Evolutionary conservation across 2,113 vertebrate genomes (phyloP), one percentile per base, ranked within the genome.

Genomic region (Platysteira castanea): DNA sequence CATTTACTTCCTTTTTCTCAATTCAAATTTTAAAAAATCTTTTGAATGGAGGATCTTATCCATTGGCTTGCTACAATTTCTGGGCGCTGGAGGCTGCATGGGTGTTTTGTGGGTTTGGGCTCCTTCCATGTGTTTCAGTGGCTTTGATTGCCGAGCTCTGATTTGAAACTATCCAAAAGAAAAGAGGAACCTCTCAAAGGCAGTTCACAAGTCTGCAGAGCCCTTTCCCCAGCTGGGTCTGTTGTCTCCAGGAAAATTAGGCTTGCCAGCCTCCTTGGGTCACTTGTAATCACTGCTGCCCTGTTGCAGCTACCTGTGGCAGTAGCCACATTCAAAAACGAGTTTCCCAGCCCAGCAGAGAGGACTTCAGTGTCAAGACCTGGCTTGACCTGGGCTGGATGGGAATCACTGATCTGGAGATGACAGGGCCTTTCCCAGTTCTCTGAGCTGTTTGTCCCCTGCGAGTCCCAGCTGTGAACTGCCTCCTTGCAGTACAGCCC

Each of bases 201-300:
- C 31, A 31, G 28, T 21, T 52, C 27, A 44, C 19, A 35, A 67
- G 17, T 16, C 10, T 23, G 14, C 22, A 39, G 57, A 69, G 8
- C 17, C 20, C 18, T 13, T 42, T 5, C 1, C 11, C 22, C 15
- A 50, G 7, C 13, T 54, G 27, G 20, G 23, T 39, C 33, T 67
- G 14, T 21, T 86, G 3, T 70, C 13, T 54, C 4, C 28, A 49
- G 49, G 28, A 77, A 84, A 84, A 81, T 10, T 12, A 18, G 22
- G 2, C 11, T 77, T 35, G 13, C 41, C 60, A 30, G 9, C 49
- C 27, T 84, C 64, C 24, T 44, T 46, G 37, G 6, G 12, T 44
- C 15, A 44, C 6, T 24, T n/a, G 13, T 20, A n/a, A 7, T n/a
- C 0, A n/a, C n/a, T n/a, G 0, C 39, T 61, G 64, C 15, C 11